phyloP scores from a whole-genome alignment of 2,113 vertebrate genomes.

The Phalacrocorax carbo region DNA sequence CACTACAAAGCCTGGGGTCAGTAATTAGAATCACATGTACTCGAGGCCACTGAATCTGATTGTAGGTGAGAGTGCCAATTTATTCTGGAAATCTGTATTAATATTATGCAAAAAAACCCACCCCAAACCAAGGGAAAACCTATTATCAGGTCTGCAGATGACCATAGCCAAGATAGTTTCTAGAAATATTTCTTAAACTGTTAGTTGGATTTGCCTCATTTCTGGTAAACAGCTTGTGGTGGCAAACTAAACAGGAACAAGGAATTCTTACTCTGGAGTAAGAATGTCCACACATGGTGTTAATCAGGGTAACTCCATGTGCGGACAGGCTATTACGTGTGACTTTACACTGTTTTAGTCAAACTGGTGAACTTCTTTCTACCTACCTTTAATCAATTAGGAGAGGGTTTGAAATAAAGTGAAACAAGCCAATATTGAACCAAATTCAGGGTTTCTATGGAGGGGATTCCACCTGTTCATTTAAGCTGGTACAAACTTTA shows the following conservation, averaged over 20 bases:
- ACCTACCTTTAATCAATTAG: not conserved
- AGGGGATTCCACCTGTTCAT: not conserved
- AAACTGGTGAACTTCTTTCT: not conserved
- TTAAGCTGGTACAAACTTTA: not conserved
- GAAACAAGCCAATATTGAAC: not conserved
- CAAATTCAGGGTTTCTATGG: not conserved
- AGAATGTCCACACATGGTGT: slow-evolving; percentile 35
- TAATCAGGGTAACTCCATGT: slow-evolving; percentile 26
- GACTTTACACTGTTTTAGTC: not conserved
- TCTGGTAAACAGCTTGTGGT: slow-evolving; percentile 14
- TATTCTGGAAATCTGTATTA: not conserved
- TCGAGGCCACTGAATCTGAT: not conserved
- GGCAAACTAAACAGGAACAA: not conserved
- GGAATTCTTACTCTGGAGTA: not conserved
- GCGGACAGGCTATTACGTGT: slow-evolving; percentile 3
- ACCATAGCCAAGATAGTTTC: not conserved
- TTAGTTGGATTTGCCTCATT: not conserved
- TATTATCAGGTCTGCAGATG: not conserved
- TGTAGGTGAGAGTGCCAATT: slow-evolving; percentile 30
- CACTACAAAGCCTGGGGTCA: slow-evolving; percentile 17
- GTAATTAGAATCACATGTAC: slow-evolving; percentile 54
- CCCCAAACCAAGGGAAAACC: not conserved
- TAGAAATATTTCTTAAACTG: not conserved
- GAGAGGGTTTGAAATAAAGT: not conserved
- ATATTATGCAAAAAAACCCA: not conserved